Conservation (phyloP, 2,797 vertebrate species). For the Pelodytes ibericus region DNA sequence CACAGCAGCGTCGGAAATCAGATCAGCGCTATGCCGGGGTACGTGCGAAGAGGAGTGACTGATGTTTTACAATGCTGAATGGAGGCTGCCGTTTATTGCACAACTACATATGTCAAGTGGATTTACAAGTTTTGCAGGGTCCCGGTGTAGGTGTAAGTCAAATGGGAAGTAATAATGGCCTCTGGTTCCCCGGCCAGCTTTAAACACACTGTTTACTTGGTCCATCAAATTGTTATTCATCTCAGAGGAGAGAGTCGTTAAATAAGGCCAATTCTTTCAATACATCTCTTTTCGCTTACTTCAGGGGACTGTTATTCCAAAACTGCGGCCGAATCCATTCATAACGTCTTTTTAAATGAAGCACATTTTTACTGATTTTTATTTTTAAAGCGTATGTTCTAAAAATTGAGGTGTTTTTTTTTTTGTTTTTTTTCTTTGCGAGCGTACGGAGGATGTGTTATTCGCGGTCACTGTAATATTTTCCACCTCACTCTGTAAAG, state of each 20-base stretch:
- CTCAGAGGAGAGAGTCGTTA: slow-evolving; percentile 35
- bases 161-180: slow-evolving; percentile 51
- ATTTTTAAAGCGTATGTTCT: too few species aligned
- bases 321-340: not conserved
- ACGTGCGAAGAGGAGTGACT: slow-evolving; percentile 22
- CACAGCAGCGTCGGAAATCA: slow-evolving; percentile 47
- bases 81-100: slow-evolving; percentile 30
- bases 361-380: too few species aligned
- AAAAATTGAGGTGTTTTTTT: too few species aligned
- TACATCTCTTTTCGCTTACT: slow-evolving; percentile 26
- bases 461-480: too few species aligned
- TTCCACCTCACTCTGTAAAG: too few species aligned
- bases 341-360: not conserved
- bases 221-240: slow-evolving; percentile 49
- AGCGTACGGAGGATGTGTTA: too few species aligned
- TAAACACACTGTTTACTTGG: slow-evolving; percentile 45
- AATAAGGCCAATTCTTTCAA: slow-evolving; percentile 38
- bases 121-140: slow-evolving; percentile 22
- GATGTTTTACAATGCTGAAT: slow-evolving; percentile 17
- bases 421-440: too few species aligned
- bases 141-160: slow-evolving; percentile 51
- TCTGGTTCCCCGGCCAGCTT: slow-evolving; percentile 31
- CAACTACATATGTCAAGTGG: slow-evolving; percentile 33
- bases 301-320: slow-evolving; percentile 32
- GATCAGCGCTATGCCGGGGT: slow-evolving; percentile 34